Evolutionary conservation across 1,140 invertebrate genomes (phyloP).

Genomic region (Adoxophyes honmai): DNA sequence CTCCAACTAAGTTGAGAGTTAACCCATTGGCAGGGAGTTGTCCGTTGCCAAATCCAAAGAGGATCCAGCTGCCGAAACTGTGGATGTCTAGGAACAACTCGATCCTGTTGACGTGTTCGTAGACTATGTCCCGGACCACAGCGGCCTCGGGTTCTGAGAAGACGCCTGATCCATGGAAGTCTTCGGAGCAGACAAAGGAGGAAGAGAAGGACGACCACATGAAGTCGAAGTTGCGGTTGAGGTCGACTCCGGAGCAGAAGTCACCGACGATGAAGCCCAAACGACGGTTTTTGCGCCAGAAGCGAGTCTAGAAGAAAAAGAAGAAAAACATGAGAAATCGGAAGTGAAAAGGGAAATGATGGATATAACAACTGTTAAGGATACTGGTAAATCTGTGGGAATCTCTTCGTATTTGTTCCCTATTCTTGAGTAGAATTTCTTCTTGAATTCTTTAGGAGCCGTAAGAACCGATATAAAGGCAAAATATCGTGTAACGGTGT

Average conservation of each 20-base stretch:
- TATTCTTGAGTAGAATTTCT: no score
- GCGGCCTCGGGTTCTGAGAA: conserved; percentile 86
- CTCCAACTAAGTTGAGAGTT: conserved; percentile 40
- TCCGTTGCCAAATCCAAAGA: conserved; percentile 81
- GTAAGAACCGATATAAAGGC: no score
- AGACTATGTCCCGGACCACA: conserved; percentile 60
- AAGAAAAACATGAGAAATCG: no score
- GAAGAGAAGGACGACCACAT: conserved; percentile 69
- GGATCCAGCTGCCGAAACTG: conserved; percentile 81
- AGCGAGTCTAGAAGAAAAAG: conserved; percentile 57
- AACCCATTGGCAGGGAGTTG: conserved; percentile 71
- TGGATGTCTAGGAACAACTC: conserved; percentile 80
- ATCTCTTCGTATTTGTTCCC: no score
- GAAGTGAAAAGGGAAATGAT: no score
- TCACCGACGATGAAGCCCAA: conserved; percentile 29
- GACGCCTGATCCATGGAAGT: conserved; percentile 80
- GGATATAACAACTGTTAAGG: no score
- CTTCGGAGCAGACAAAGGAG: conserved; percentile 80
- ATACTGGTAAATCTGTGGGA: no score
- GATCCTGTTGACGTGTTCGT: conserved; percentile 44
- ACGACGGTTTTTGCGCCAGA: conserved; percentile 81
- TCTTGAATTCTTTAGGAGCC: no score
- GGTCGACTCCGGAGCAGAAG: conserved; percentile 78
- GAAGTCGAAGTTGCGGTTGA: conserved; percentile 81
- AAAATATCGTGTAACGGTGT: no score